Evolutionary conservation across 2,888 invertebrate genomes (phyloP).

Genomic region (Macrostomum cliftonense): DNA sequence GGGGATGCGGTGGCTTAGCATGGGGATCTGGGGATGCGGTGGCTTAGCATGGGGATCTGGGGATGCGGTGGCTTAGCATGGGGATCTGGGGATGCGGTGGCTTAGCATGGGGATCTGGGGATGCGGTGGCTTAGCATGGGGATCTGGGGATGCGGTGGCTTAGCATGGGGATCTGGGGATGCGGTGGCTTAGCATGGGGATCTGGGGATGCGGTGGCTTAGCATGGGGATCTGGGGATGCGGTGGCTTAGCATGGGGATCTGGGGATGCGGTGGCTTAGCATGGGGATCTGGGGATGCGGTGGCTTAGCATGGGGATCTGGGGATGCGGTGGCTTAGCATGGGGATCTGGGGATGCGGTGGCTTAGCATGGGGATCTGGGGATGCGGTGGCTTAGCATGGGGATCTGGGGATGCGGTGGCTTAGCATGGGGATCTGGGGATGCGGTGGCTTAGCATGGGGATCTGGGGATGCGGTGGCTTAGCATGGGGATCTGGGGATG

Average conservation of each 20-base stretch:
- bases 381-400: too few relatives aligned
- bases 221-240: too few relatives aligned
- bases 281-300: neutral
- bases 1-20: neutral
- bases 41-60: too few relatives aligned
- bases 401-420: too few relatives aligned
- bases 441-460: slow-evolving; percentile 4
- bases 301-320: too few relatives aligned
- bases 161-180: neutral
- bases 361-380: neutral
- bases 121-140: too few relatives aligned
- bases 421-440: neutral
- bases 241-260: too few relatives aligned
- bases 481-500: neutral
- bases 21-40: neutral
- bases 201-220: too few relatives aligned
- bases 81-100: slow-evolving; percentile 1
- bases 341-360: slow-evolving; percentile 2
- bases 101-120: neutral
- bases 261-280: neutral
- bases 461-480: too few relatives aligned
- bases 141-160: too few relatives aligned
- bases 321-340: too few relatives aligned
- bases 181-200: slow-evolving; percentile 2
- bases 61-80: too few relatives aligned